Evolutionary conservation across 2,888 invertebrate genomes (phyloP), one percentile per base, ranked within the genome.

Genomic region (Phymatocera aterrima): DNA sequence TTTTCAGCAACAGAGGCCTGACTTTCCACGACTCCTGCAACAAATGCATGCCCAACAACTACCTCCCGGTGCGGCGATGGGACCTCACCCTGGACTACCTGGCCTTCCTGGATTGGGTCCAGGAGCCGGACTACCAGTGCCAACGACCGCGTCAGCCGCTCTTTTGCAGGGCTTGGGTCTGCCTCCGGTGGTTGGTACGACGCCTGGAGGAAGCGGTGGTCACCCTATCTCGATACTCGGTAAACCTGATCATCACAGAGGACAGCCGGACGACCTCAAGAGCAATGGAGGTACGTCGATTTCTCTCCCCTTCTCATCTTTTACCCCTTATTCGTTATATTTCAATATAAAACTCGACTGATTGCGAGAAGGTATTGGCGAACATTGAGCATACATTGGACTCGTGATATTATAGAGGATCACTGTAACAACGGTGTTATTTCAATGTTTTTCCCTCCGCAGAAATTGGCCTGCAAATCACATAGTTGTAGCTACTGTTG

Each of bases 11-110:
- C 96, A 96, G 92, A 93, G 96, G 90, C 95, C 96, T 81, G 96
- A 96, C 91, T 92, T 96, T 85, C 96, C 96, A 68, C 93, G 96
- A 89, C 91, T 95, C 80, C 92, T 97, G 91, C 97, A 97, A 92
- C 98, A 97, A 92, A 97, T 97, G 96, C 97, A 97, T 91, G 97
- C 97, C 72, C 97, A 97, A 87, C 97, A 97, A 91, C 89, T 93
- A 80, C 95, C 96, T 82, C 95, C 94, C 83, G 94, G 94, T 37
- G 95, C 95, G 78, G 93, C 94, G 68, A 94, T 96, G 91, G 93
- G 94, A 90, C 94, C 94, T 68, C 94, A 94, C 90, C 94, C 94
- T 0, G 93, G 93, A 37, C 91, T 95, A 21, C 91, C 95, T 77
- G 91, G 92, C 21, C 91, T 92, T 80, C 92, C 93, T 65, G 92